Base-by-base conservation (phyloP, 2,888 invertebrate species). In the Mythimna loreyi region DNA sequence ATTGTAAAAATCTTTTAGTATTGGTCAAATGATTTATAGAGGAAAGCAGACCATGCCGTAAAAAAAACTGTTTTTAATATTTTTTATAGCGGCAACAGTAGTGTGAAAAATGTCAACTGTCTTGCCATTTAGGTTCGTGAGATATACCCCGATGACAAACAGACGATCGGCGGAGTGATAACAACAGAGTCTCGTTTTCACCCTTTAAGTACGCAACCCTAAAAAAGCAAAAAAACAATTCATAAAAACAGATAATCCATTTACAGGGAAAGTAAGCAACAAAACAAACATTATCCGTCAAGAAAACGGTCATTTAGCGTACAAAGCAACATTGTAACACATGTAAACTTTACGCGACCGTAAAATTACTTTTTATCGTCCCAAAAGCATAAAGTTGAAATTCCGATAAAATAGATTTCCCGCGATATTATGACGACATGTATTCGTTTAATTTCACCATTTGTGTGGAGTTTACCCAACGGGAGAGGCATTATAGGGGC, bases 361-460 rank as follows among this genome's bases (percentile, higher is more conserved):
- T 86, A 80, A 83, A 85, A 84, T 83, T 81, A 84, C 81, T 80
- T 83, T 84, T 84, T 84, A 83, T 78, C 69, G 78, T 69, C 50
- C 47, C 68, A 25, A 72, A 58, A 73, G 74, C 78, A 80, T 86
- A 83, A 85, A 85, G 81, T 85, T 85, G 72, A 85, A 83, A 87
- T 81, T 83, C 74, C 83, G 86, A 80, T 83, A 83, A 80, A 82
- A 81, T 81, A 77, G 73, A 85, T 83, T 81, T 71, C 76, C 66
- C 72, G 60, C 74, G 66, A 62, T 82, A 85, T 81, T 81, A 86
- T 72, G 73, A 66, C 69, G 64, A 80, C 73, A 81, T 79, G 82
- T 85, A 78, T 86, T 83, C 85, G 85, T 87, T 89, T 88, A 90
- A 90, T 90, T 90, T 85, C 78, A 80, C 85, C 87, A 87, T 89